Evolutionary conservation across 2,797 vertebrate genomes (phyloP).

Genomic region (Lagorchestes hirsutus): DNA sequence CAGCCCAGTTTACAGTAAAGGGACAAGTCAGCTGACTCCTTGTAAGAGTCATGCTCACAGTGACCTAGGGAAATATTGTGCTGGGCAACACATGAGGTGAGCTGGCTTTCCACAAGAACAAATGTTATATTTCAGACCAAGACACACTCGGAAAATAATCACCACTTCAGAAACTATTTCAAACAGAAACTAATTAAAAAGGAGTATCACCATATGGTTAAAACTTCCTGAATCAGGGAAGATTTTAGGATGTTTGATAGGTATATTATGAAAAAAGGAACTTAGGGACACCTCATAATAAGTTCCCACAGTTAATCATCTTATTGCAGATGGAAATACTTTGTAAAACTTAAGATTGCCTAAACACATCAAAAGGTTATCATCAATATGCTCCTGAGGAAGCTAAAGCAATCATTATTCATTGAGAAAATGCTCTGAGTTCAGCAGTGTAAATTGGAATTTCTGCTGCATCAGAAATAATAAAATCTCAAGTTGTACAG

Average conservation of each 20-base stretch:
- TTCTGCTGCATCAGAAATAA: neutral
- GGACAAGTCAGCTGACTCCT: neutral
- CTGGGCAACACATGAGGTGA: neutral
- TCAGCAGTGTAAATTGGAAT: neutral
- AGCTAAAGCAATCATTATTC: neutral
- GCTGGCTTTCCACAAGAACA: neutral
- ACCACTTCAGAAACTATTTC: neutral
- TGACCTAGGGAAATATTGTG: neutral
- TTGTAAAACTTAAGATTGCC: constrained; percentile 6
- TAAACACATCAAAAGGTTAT: constrained; percentile 7
- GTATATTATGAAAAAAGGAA: neutral
- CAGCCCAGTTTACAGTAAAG: neutral
- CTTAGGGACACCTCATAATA: neutral
- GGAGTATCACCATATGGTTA: neutral
- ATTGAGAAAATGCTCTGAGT: neutral
- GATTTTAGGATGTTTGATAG: neutral
- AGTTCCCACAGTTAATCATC: neutral
- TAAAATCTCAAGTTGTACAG: neutral
- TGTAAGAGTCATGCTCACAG: neutral
- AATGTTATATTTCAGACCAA: neutral
- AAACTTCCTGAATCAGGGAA: neutral
- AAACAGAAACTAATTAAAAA: neutral
- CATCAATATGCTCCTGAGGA: constrained; percentile 13
- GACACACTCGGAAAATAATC: neutral
- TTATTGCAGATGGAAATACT: neutral